Percentiles rank a stretch among this genome's conserved stretches.
These are phyloP conservation scores for Telenomus remus DNA, from an alignment of 1,140 invertebrate species.

Conservation along the genomic window DNA sequence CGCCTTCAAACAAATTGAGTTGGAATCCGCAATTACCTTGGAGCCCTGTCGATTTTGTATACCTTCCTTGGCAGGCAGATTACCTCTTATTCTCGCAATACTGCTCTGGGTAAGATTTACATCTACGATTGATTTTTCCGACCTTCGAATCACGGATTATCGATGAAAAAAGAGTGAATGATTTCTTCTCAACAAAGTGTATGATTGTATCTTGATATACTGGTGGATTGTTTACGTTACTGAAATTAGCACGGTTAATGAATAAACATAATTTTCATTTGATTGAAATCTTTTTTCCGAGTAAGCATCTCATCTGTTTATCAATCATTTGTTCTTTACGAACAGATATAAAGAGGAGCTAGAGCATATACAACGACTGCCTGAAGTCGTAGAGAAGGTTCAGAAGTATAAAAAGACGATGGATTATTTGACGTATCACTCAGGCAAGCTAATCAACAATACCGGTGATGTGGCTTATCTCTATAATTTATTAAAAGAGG, in stretches of 20 bases:
- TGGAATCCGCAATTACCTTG: constrained; percentile 80
- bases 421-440: constrained; percentile 65
- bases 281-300: constrained; percentile 28
- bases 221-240: constrained; percentile 9
- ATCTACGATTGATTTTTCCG: background rate
- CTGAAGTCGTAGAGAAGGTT: constrained; percentile 52
- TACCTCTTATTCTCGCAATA: constrained; percentile 66
- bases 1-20: constrained; percentile 75
- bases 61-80: constrained; percentile 57
- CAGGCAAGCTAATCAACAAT: constrained; percentile 62
- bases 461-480: constrained; percentile 62
- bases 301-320: constrained; percentile 13
- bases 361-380: constrained; percentile 44
- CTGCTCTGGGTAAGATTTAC: constrained; percentile 63
- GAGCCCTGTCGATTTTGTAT: constrained; percentile 78
- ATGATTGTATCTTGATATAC: background rate
- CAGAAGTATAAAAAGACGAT: constrained; percentile 63
- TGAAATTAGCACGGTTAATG: constrained; percentile 13
- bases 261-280: constrained; percentile 32
- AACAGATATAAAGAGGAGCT: constrained; percentile 63
- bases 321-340: too few relatives aligned
- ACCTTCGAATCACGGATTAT: background rate
- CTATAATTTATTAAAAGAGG: constrained; percentile 69
- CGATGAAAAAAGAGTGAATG: background rate
- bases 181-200: background rate